These are phyloP conservation scores for Diprion similis DNA, from an alignment of 1,140 invertebrate genomes.

Conservation along the genomic window DNA sequence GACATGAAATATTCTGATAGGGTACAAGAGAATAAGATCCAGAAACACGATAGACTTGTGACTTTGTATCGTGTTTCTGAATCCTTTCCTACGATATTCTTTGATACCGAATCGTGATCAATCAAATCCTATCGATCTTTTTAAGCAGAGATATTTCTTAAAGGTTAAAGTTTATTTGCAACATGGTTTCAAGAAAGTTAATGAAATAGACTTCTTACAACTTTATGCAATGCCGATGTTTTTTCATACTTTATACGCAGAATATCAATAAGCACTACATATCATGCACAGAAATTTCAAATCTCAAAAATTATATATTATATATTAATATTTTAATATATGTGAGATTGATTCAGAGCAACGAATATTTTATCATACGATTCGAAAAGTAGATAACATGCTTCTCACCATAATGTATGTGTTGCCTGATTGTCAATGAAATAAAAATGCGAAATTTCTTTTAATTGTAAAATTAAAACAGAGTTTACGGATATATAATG, in stretches of 20 bases:
- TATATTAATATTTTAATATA: neutral
- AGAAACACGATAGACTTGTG: too few relatives aligned
- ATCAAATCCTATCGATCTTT: too few relatives aligned
- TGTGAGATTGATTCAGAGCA: neutral
- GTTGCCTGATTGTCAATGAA: neutral
- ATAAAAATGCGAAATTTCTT: neutral
- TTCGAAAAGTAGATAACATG: neutral
- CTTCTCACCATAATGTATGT: neutral
- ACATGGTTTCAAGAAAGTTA: neutral
- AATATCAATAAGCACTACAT: neutral
- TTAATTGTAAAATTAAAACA: neutral
- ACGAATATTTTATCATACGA: too few relatives aligned
- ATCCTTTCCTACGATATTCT: too few relatives aligned
- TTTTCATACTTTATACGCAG: neutral
- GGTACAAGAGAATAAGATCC: too few relatives aligned
- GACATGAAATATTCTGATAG: too few relatives aligned
- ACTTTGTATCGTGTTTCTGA: too few relatives aligned
- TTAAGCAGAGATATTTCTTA: too few relatives aligned
- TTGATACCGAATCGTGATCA: too few relatives aligned
- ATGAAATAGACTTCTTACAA: neutral
- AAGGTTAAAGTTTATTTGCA: too few relatives aligned
- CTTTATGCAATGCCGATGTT: neutral
- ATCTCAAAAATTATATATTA: constrained; percentile 1
- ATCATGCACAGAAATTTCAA: neutral
- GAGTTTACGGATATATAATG: neutral